Conservation (phyloP, 37 sponge, comb jelly and placozoan genomes). For the Hormiphora californensis region DNA sequence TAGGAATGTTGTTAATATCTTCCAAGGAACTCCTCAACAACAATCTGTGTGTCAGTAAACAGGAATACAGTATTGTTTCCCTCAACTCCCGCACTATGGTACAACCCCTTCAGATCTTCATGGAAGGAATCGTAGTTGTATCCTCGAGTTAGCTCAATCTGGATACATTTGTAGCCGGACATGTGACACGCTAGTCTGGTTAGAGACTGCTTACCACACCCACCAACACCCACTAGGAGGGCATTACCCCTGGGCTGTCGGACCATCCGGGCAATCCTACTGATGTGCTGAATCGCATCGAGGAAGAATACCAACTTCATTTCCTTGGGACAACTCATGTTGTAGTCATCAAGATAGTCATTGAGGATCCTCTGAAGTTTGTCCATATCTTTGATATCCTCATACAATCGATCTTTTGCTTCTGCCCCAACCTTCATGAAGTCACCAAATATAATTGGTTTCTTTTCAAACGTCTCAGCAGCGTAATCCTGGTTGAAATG, state of each 20-base stretch:
- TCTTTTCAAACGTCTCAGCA: slow-evolving; percentile 83
- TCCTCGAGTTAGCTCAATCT: slow-evolving; percentile 91
- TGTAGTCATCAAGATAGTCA: slow-evolving; percentile 98
- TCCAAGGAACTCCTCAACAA: slow-evolving; percentile 95
- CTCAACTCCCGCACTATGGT: slow-evolving; percentile 83
- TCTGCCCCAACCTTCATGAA: slow-evolving; percentile 90
- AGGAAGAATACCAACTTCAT: slow-evolving; percentile 99
- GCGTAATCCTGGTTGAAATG: slow-evolving; percentile 82
- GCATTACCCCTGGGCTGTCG: slow-evolving; percentile 97
- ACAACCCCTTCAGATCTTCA: slow-evolving; percentile 87
- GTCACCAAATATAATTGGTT: slow-evolving; percentile 94
- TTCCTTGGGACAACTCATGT: slow-evolving; percentile 87
- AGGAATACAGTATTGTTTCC: slow-evolving; percentile 86
- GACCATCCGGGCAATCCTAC: slow-evolving; percentile 95
- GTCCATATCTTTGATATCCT: slow-evolving; percentile 73
- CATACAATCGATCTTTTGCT: slow-evolving; percentile 77
- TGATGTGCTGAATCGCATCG: slow-evolving; percentile 93
- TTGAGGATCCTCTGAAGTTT: slow-evolving; percentile 69
- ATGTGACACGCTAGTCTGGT: slow-evolving; percentile 96
- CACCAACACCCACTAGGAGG: slow-evolving; percentile 96
- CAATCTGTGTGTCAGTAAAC: slow-evolving; percentile 98
- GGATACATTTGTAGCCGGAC: slow-evolving; percentile 92
- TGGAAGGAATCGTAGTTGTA: slow-evolving; percentile 91
- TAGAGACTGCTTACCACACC: slow-evolving; percentile 96
- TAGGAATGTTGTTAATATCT: slow-evolving; percentile 97